phyloP scores from a whole-genome alignment of 2,113 vertebrate species.

The Xiphophorus maculatus region DNA sequence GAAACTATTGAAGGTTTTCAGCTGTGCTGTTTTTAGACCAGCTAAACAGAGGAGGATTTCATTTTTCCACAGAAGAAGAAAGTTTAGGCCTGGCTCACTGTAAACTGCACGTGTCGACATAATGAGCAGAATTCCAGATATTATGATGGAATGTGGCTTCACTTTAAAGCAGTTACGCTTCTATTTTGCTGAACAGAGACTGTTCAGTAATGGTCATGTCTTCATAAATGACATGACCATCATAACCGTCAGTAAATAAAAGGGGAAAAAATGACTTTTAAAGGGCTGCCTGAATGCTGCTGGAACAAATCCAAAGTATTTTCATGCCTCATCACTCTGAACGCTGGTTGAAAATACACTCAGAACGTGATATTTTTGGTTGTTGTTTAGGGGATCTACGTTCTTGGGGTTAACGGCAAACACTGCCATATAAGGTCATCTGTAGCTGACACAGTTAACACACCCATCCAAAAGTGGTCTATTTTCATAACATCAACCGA shows the following conservation, averaged over 20 bases:
- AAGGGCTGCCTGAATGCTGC: constrained; percentile 19
- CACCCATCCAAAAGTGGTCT: not conserved
- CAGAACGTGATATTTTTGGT: constrained; percentile 45
- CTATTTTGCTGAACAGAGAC: constrained; percentile 44
- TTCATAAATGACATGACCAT: not conserved
- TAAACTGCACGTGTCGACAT: constrained; percentile 31
- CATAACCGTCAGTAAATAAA: constrained; percentile 2
- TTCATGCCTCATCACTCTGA: constrained; percentile 44
- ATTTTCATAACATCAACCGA: constrained; percentile 29
- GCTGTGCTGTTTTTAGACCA: not conserved
- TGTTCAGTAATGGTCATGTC: not conserved
- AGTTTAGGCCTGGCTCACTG: constrained; percentile 12
- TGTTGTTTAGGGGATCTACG: constrained; percentile 50
- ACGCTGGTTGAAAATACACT: constrained; percentile 49
- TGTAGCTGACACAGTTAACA: constrained; percentile 24
- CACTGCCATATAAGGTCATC: constrained; percentile 63
- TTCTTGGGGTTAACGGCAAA: constrained; percentile 41
- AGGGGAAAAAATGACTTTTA: constrained; percentile 8
- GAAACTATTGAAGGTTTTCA: not conserved
- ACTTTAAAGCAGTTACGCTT: constrained; percentile 12
- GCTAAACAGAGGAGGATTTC: constrained; percentile 8
- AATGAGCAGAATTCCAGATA: constrained; percentile 31
- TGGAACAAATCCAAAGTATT: constrained; percentile 35
- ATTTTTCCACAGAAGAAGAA: constrained; percentile 9
- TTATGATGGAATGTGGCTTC: constrained; percentile 1